Conservation (phyloP, 2,113 vertebrate species). For the Physeter macrocephalus region DNA sequence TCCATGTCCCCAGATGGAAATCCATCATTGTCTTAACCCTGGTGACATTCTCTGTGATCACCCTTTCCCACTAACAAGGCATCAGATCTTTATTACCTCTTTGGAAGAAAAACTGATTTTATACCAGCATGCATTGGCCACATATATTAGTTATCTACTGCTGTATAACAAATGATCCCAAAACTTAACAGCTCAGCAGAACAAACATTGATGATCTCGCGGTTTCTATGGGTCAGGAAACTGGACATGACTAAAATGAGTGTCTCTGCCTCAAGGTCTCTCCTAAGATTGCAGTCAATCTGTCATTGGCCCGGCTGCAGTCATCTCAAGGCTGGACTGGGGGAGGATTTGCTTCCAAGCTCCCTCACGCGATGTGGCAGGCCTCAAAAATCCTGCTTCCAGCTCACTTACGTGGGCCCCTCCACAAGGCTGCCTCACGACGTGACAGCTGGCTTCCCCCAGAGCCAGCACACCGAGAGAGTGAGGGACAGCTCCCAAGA, state of each 20-base stretch:
- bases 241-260: no score
- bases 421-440: no score
- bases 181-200: not conserved
- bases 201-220: not conserved
- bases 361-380: rapidly evolving
- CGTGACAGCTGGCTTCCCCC: not conserved
- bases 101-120: not conserved
- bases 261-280: not conserved
- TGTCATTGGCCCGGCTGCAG: not conserved
- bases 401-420: rapidly evolving
- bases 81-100: not conserved
- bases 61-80: not conserved
- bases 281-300: not conserved
- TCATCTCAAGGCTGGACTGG: not conserved
- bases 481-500: not conserved
- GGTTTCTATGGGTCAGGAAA: not conserved
- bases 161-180: not conserved
- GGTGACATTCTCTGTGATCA: not conserved
- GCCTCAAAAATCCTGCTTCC: not conserved
- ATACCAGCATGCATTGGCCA: not conserved
- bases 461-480: no score
- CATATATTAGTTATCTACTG: not conserved
- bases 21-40: not conserved
- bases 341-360: not conserved
- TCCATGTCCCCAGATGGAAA: not conserved